Evolutionary conservation across 2,797 vertebrate genomes (phyloP).

Genomic region (Chloroceryle amazona): DNA sequence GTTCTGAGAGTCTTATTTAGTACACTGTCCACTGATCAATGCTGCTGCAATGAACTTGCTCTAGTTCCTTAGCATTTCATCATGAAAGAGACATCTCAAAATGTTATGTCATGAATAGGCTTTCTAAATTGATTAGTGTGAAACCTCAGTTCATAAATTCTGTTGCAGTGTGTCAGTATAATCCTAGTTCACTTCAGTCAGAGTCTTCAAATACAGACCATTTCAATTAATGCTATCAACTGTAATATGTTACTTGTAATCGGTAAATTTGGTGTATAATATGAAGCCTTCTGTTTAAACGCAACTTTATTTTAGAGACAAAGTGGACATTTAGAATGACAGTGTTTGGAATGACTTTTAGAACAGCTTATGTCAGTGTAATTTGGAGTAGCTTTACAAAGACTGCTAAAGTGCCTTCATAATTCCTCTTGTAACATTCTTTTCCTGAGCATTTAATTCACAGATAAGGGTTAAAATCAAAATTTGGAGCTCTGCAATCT

Average conservation of each 20-base stretch:
- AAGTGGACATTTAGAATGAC: neutral
- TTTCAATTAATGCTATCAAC: neutral
- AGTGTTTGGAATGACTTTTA: neutral
- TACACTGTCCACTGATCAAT: neutral
- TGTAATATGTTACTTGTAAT: neutral
- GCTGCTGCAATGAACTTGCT: neutral
- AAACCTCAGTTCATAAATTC: neutral
- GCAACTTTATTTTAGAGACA: neutral
- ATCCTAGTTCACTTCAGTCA: neutral
- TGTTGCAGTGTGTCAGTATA: neutral
- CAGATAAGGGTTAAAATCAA: neutral
- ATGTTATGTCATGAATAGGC: neutral
- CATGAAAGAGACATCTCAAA: neutral
- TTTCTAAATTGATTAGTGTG: neutral
- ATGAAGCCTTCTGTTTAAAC: neutral
- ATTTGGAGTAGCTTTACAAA: neutral
- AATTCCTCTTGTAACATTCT: neutral
- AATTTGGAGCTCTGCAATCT: neutral
- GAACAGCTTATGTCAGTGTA: neutral
- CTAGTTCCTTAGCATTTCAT: neutral
- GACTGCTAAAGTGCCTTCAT: neutral
- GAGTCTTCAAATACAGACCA: neutral
- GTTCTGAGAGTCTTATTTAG: neutral
- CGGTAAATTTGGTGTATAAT: neutral
- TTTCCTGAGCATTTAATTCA: neutral